A percentile compares a stretch with the other conserved stretches of the same genome.
Conservation (phyloP, 1,140 invertebrate genomes). For the Drosophila orosa region DNA sequence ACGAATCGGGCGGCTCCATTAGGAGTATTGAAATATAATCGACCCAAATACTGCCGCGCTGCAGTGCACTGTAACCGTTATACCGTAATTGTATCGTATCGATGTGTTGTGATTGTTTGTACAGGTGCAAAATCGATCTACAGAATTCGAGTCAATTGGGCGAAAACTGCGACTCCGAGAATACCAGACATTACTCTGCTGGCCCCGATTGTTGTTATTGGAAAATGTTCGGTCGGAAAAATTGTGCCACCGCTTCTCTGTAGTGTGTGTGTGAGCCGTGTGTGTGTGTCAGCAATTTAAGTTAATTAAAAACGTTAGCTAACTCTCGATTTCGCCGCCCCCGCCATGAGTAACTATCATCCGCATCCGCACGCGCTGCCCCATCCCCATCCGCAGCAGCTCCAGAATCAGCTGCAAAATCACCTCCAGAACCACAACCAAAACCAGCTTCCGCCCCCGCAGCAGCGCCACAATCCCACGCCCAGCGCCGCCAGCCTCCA, state of each 20-base stretch:
- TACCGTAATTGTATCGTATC: constrained; percentile 29
- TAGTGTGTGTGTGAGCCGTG: constrained; percentile 53
- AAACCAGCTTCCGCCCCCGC: constrained; percentile 53
- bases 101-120: constrained; percentile 58
- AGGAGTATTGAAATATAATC: constrained; percentile 3
- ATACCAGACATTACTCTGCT: constrained; percentile 24
- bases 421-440: constrained; percentile 48
- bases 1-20: constrained; percentile 3
- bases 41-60: neutral
- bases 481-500: constrained; percentile 42
- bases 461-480: constrained; percentile 50
- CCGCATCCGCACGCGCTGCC: constrained; percentile 59
- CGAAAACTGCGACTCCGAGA: constrained; percentile 28
- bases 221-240: constrained; percentile 67
- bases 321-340: constrained; percentile 49
- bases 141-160: constrained; percentile 27
- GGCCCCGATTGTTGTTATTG: constrained; percentile 42
- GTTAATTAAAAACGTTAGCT: constrained; percentile 77
- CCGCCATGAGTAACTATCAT: constrained; percentile 82
- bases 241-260: constrained; percentile 64
- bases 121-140: constrained; percentile 60
- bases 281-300: constrained; percentile 71
- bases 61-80: constrained; percentile 7
- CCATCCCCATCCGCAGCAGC: constrained; percentile 67
- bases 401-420: constrained; percentile 57